Evolutionary conservation across 2,797 vertebrate genomes (phyloP).

Genomic region (Thunnus albacares): DNA sequence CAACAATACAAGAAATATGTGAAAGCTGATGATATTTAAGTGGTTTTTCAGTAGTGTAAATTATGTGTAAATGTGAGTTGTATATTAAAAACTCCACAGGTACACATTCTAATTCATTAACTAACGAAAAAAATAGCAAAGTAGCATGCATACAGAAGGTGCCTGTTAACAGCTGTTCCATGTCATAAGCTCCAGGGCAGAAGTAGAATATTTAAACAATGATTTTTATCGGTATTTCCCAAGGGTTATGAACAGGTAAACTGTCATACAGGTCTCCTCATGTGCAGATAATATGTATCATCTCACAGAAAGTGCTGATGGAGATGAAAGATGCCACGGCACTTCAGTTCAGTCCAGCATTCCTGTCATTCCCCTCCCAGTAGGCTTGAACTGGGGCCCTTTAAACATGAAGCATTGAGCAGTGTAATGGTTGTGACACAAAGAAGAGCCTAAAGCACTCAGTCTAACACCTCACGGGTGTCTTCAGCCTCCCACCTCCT

Average conservation of each 20-base stretch:
- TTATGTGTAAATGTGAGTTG: background rate
- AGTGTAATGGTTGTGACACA: slow-evolving; percentile 59
- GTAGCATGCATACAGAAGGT: background rate
- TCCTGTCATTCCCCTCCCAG: slow-evolving; percentile 43
- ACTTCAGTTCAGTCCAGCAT: slow-evolving; percentile 23
- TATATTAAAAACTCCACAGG: background rate
- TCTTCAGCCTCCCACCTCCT: slow-evolving; percentile 64
- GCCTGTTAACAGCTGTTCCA: background rate
- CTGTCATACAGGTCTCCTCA: background rate
- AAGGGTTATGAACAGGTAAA: background rate
- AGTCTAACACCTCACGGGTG: slow-evolving; percentile 63
- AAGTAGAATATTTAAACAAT: too few relatives aligned
- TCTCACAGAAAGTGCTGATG: slow-evolving; percentile 11
- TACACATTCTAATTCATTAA: background rate
- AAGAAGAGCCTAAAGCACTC: slow-evolving; percentile 67
- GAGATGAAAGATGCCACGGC: slow-evolving; percentile 13
- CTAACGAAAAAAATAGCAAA: background rate
- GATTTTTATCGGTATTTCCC: background rate
- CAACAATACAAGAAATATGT: background rate
- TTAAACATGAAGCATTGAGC: slow-evolving; percentile 64
- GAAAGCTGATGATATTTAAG: background rate
- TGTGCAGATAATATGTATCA: slow-evolving; percentile 2
- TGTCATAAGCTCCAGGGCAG: background rate
- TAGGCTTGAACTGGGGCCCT: slow-evolving; percentile 34
- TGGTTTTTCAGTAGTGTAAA: background rate